phyloP scores from a whole-genome alignment of 2,113 vertebrate species.

The Mixornis gularis region DNA sequence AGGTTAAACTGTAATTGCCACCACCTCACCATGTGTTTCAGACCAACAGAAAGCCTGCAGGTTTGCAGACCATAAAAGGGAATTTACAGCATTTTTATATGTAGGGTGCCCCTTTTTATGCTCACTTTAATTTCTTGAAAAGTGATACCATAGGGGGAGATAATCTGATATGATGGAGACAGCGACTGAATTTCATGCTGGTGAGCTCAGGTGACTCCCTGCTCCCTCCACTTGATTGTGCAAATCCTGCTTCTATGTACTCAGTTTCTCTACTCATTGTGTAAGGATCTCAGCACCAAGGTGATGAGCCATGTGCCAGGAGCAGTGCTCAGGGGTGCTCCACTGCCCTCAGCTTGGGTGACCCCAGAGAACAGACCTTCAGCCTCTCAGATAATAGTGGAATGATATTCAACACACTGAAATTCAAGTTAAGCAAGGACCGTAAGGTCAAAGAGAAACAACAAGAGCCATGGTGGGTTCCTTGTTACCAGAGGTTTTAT shows the following conservation, averaged over 20 bases:
- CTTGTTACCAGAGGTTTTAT: not conserved
- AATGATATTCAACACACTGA: not conserved
- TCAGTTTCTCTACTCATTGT: not conserved
- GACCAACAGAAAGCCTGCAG: not conserved
- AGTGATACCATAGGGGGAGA: not conserved
- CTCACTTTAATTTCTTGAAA: not conserved
- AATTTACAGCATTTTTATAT: not conserved
- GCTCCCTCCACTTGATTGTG: not conserved
- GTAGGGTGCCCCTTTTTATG: not conserved
- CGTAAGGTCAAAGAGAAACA: not conserved
- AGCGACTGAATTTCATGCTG: not conserved
- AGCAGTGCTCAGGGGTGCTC: not conserved
- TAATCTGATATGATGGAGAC: not conserved
- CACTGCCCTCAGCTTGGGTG: not conserved
- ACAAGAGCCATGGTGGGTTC: not conserved
- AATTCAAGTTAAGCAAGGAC: not conserved
- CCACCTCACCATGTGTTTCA: not conserved
- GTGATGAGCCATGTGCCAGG: accelerated
- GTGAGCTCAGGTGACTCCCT: not conserved
- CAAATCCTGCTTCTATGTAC: not conserved
- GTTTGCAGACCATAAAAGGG: not conserved
- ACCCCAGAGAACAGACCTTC: not conserved
- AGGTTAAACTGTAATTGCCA: not conserved
- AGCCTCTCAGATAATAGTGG: not conserved
- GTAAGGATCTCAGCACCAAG: not conserved